phyloP scores from a whole-genome alignment of 2,113 vertebrate genomes.

The Mixornis gularis region DNA sequence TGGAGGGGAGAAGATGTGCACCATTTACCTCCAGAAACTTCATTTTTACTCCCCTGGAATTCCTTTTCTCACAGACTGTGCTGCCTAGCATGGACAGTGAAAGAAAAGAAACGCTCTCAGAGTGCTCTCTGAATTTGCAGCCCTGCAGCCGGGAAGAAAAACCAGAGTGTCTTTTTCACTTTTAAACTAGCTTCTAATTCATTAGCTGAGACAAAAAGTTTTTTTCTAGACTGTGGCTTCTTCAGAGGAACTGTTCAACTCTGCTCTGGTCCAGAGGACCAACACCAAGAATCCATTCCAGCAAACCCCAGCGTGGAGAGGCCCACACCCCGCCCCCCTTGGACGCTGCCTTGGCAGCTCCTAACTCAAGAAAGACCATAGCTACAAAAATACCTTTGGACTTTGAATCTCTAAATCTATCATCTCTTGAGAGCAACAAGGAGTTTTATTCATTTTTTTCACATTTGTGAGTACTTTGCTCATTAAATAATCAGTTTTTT shows the following conservation, averaged over 20 bases:
- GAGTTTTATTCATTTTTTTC: not conserved
- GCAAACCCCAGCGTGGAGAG: not conserved
- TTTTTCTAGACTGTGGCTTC: not conserved
- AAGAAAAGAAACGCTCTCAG: not conserved
- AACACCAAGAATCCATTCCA: not conserved
- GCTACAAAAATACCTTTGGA: not conserved
- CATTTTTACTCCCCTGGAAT: not conserved
- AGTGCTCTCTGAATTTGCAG: accelerated
- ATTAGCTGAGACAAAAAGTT: not conserved
- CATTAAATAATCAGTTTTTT: not conserved
- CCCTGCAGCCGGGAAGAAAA: not conserved
- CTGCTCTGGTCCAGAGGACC: too few species aligned
- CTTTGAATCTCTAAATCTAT: not conserved
- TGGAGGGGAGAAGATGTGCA: accelerated
- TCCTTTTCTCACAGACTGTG: not conserved
- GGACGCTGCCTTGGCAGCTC: not conserved
- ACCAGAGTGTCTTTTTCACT: not conserved
- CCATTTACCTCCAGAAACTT: not conserved
- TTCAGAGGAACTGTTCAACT: not conserved
- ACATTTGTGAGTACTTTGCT: not conserved
- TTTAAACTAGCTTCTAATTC: not conserved
- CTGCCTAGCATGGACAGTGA: not conserved
- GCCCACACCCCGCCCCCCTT: accelerated
- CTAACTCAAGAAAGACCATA: not conserved
- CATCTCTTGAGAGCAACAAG: not conserved